Evolutionary conservation across 2,888 invertebrate species (phyloP).

Genomic region (Norana najaformis): DNA sequence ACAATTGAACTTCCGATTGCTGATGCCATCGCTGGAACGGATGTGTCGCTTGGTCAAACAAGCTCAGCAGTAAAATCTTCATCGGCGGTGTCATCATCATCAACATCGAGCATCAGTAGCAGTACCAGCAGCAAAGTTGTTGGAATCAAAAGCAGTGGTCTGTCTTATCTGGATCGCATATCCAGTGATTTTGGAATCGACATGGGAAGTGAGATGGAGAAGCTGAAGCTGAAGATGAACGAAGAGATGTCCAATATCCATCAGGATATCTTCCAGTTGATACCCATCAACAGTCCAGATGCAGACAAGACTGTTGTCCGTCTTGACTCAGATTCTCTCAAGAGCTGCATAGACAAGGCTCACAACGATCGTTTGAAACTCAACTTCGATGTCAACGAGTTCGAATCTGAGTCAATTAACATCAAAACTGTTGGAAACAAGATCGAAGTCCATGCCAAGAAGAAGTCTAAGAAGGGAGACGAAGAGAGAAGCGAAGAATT

Average conservation of each 20-base stretch:
- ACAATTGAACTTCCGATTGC: constrained; percentile 42
- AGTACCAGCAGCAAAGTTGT: not conserved
- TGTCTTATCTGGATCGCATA: not conserved
- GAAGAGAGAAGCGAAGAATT: constrained; percentile 42
- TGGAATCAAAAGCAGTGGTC: not conserved
- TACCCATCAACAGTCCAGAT: not conserved
- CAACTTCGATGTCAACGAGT: constrained; percentile 44
- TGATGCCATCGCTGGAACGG: constrained; percentile 15
- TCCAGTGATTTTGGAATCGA: constrained; percentile 35
- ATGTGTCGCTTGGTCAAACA: not conserved
- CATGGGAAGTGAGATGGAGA: constrained; percentile 34
- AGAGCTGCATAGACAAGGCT: constrained; percentile 32
- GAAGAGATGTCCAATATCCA: constrained; percentile 22
- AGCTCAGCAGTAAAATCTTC: not conserved
- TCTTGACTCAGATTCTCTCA: constrained; percentile 30
- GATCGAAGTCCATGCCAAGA: constrained; percentile 43
- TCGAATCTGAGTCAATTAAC: constrained; percentile 38
- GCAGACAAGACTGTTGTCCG: not conserved
- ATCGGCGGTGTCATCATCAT: not conserved
- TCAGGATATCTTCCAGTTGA: constrained; percentile 30
- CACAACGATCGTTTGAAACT: constrained; percentile 35
- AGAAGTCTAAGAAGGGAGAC: constrained; percentile 37
- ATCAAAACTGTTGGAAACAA: constrained; percentile 44
- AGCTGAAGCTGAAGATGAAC: constrained; percentile 31
- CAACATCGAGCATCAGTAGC: not conserved